A percentile compares a stretch with the other conserved stretches of the same genome.
These are phyloP conservation scores for Decapterus maruadsi DNA, from an alignment of 2,797 vertebrate species.

Conservation along the genomic window DNA sequence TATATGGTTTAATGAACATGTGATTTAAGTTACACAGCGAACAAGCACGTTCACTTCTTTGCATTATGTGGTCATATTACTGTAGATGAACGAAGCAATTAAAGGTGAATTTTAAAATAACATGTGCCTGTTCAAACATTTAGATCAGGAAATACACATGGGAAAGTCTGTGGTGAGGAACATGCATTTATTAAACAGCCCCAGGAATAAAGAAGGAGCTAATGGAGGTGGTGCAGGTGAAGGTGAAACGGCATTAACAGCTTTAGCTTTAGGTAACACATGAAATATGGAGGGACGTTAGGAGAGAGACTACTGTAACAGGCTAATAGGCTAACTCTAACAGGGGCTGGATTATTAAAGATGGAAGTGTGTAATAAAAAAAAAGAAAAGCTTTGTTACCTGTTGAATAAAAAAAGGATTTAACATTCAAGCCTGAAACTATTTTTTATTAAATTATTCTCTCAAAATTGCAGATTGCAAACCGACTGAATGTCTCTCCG, in stretches of 20 bases:
- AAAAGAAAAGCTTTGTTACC: constrained; percentile 2
- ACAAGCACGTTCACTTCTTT: background rate
- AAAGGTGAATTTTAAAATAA: constrained; percentile 5
- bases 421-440: no score
- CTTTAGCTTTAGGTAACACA: background rate
- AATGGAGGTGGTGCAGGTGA: no score
- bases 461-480: no score
- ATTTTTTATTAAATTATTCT: no score
- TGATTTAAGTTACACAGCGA: no score
- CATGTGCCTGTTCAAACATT: background rate
- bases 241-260: background rate
- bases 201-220: background rate
- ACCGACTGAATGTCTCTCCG: no score
- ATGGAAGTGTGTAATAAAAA: background rate
- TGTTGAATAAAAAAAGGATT: background rate
- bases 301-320: background rate
- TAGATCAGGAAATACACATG: background rate
- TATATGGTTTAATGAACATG: no score
- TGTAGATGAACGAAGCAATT: background rate
- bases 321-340: background rate
- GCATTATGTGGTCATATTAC: background rate
- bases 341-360: background rate
- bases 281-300: background rate
- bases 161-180: background rate
- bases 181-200: constrained; percentile 16